Evolutionary conservation across 2,888 invertebrate species (phyloP).

Genomic region (Rhaphigaster nebulosa): DNA sequence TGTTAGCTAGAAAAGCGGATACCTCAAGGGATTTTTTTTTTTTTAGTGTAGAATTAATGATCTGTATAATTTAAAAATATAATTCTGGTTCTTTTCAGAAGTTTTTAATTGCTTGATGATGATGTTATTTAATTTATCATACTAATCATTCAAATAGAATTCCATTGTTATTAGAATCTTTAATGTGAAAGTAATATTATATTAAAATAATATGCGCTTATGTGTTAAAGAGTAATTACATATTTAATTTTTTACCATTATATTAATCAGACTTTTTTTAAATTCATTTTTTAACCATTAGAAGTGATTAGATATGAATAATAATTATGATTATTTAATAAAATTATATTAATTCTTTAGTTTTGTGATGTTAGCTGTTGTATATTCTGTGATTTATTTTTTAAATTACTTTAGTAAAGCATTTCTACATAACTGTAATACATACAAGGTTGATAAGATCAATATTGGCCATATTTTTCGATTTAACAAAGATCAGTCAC

Average conservation of each 20-base stretch:
- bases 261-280: background rate
- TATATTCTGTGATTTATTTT: constrained; percentile 14
- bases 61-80: background rate
- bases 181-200: background rate
- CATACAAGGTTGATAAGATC: background rate
- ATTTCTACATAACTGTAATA: background rate
- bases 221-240: background rate
- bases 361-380: constrained; percentile 18
- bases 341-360: background rate
- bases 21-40: background rate
- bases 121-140: background rate
- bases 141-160: background rate
- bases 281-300: background rate
- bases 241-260: background rate
- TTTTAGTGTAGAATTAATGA: background rate
- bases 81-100: background rate
- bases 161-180: background rate
- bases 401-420: background rate
- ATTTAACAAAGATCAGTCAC: constrained; percentile 7
- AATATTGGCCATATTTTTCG: background rate
- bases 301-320: constrained; percentile 8
- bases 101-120: background rate
- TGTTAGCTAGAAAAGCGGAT: background rate
- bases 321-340: background rate
- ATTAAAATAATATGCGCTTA: background rate